phyloP scores from a whole-genome alignment of 2,113 vertebrate genomes.

The Mobula hypostoma region DNA sequence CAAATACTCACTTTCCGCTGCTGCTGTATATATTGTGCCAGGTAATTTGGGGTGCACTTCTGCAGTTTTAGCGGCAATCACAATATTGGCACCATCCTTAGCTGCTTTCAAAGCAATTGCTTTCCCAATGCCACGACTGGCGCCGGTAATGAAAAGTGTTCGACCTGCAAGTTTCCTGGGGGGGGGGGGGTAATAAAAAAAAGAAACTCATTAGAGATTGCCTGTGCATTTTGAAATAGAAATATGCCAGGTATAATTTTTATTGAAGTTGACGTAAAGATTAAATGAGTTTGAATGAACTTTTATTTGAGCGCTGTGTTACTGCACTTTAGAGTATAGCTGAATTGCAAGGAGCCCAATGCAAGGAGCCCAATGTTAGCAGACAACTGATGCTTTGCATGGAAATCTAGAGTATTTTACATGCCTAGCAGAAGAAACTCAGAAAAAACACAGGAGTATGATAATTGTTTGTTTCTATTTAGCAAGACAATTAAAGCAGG shows the following conservation, averaged over 20 bases:
- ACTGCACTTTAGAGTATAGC: too few relatives aligned
- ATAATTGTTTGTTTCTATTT: too few relatives aligned
- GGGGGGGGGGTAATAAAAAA: conserved; percentile 35
- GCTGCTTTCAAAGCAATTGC: conserved; percentile 94
- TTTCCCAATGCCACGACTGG: conserved; percentile 91
- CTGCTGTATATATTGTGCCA: conserved; percentile 87
- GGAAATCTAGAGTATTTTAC: too few relatives aligned
- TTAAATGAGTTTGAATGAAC: too few relatives aligned
- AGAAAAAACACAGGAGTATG: too few relatives aligned
- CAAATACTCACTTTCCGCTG: conserved; percentile 73
- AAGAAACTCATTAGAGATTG: not conserved
- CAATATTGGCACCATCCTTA: conserved; percentile 84
- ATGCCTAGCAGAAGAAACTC: too few relatives aligned
- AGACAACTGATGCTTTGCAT: too few relatives aligned
- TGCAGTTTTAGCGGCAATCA: conserved; percentile 87
- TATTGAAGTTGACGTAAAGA: too few relatives aligned
- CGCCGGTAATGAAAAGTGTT: conserved; percentile 89
- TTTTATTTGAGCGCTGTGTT: too few relatives aligned
- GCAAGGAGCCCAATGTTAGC: too few relatives aligned
- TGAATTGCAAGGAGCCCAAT: too few relatives aligned
- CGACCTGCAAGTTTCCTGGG: conserved; percentile 80
- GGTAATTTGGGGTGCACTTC: conserved; percentile 77
- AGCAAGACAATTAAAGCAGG: too few relatives aligned
- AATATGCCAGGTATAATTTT: not conserved
- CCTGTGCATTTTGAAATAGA: not conserved